phyloP scores from a whole-genome alignment of 2,113 vertebrate species.

The Lampris incognitus region DNA sequence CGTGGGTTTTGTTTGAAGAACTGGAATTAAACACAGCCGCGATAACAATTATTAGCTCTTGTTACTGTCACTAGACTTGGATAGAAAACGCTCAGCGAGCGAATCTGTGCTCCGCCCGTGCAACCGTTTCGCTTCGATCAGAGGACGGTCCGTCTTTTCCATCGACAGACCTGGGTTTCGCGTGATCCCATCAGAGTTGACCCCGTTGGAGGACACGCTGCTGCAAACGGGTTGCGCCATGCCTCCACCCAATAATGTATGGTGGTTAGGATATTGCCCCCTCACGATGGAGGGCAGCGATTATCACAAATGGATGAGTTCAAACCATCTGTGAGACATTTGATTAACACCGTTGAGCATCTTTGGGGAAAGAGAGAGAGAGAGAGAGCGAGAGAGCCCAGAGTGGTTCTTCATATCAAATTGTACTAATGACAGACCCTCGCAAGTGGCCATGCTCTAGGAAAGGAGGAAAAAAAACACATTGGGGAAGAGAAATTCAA shows the following conservation, averaged over 20 bases:
- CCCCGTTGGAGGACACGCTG: constrained; percentile 36
- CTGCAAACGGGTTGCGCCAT: constrained; percentile 69
- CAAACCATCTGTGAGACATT: constrained; percentile 84
- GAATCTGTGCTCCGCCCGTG: constrained; percentile 43
- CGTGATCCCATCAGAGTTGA: constrained; percentile 54
- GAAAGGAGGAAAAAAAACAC: constrained; percentile 75
- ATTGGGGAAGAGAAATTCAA: constrained; percentile 56
- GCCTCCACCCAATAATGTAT: constrained; percentile 67
- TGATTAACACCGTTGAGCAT: constrained; percentile 74
- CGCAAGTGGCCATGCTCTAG: constrained; percentile 72
- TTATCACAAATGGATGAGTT: constrained; percentile 85
- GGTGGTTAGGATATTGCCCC: constrained; percentile 67
- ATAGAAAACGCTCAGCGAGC: constrained; percentile 41
- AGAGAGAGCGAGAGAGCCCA: neutral
- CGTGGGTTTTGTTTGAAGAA: neutral
- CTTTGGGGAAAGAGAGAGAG: constrained; percentile 33
- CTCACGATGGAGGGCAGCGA: constrained; percentile 66
- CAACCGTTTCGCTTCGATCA: constrained; percentile 35
- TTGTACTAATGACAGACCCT: constrained; percentile 69
- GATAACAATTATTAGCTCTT: constrained; percentile 41
- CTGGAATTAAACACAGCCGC: constrained; percentile 33
- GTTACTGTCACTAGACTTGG: constrained; percentile 52
- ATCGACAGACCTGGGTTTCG: constrained; percentile 42
- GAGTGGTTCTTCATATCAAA: constrained; percentile 67
- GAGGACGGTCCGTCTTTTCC: constrained; percentile 34